A percentile compares a stretch with the other conserved stretches of the same genome.
Conservation (phyloP, 2,797 vertebrate species). For the Pitangus sulphuratus region DNA sequence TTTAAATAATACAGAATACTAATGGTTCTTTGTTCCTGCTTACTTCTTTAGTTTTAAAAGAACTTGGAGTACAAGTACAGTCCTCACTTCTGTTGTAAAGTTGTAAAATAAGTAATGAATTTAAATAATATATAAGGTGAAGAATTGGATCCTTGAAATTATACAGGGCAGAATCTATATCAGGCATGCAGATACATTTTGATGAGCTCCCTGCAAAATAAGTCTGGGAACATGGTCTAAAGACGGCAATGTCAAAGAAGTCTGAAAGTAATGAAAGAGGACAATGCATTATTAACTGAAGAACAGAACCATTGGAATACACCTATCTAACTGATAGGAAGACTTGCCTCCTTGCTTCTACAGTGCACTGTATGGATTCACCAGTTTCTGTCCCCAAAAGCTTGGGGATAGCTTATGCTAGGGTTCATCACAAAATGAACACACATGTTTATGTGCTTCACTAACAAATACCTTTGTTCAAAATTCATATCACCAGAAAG, state of each 20-base stretch:
- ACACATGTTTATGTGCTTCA: neutral
- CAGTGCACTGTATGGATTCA: neutral
- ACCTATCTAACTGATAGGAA: neutral
- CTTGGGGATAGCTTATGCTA: rapidly evolving
- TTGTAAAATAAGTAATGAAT: neutral
- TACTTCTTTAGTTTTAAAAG: neutral
- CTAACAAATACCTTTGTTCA: neutral
- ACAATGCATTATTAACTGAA: neutral
- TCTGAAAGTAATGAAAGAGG: neutral
- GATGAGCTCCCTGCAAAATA: neutral
- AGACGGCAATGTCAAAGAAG: neutral
- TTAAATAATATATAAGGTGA: constrained; percentile 15
- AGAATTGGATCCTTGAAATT: neutral
- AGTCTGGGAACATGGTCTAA: neutral
- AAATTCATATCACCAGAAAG: neutral
- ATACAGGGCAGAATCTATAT: neutral
- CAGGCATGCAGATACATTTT: neutral
- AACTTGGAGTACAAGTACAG: neutral
- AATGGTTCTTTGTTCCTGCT: neutral
- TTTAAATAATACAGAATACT: neutral
- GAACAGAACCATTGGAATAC: neutral
- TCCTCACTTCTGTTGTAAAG: neutral
- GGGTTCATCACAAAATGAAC: neutral
- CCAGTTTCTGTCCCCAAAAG: neutral
- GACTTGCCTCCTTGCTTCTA: neutral